Evolutionary conservation across 1,140 invertebrate genomes (phyloP).

Genomic region (Papilio polytes): DNA sequence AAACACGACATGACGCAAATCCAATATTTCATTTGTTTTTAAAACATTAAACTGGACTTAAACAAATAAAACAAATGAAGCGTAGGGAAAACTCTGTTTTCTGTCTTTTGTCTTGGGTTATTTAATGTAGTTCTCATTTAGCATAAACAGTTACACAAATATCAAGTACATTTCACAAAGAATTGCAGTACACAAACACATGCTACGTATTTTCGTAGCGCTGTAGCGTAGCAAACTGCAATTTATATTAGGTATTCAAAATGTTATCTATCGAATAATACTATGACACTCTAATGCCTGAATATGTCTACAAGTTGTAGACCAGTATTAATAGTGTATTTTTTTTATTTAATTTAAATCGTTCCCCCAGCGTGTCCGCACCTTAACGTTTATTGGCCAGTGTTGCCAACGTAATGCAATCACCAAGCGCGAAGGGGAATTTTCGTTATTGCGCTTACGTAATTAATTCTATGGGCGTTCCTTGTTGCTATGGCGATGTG

Average conservation of each 20-base stretch:
- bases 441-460: conserved; percentile 37
- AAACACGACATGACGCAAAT: too few species aligned
- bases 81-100: too few species aligned
- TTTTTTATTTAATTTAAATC: background rate
- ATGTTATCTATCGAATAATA: background rate
- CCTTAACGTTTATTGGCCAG: conserved; percentile 30
- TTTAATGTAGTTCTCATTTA: background rate
- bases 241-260: background rate
- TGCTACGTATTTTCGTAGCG: conserved; percentile 3
- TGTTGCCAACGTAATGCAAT: conserved; percentile 38
- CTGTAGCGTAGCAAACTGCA: background rate
- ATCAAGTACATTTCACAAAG: background rate
- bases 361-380: background rate
- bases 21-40: too few species aligned
- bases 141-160: background rate
- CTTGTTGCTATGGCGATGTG: conserved; percentile 32
- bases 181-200: background rate
- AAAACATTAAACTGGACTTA: too few species aligned
- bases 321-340: background rate
- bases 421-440: conserved; percentile 29
- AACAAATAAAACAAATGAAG: too few species aligned
- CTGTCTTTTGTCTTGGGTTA: background rate
- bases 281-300: too few species aligned
- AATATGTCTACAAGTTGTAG: background rate
- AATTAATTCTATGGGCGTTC: conserved; percentile 32